Conservation (phyloP, 2,113 vertebrate genomes). For the Leucopsar rothschildi region DNA sequence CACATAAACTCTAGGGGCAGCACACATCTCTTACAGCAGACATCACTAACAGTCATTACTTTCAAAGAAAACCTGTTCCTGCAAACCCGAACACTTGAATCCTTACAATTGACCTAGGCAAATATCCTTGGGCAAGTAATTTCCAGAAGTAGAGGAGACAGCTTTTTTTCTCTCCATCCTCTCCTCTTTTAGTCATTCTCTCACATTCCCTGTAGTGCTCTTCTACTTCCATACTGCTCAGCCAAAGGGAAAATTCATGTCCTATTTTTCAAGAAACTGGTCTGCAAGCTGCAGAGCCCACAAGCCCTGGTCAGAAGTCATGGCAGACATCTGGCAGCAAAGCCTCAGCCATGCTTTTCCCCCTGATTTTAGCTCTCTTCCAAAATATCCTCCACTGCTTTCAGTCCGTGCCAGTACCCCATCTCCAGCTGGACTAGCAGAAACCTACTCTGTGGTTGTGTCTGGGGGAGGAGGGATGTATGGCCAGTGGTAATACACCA, state of each 20-base stretch:
- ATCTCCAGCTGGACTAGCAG: neutral
- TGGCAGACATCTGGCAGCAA: neutral
- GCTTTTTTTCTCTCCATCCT: neutral
- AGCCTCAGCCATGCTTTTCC: neutral
- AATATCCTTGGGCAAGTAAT: neutral
- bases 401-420: neutral
- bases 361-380: neutral
- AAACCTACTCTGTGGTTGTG: neutral
- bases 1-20: neutral
- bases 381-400: neutral
- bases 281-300: neutral
- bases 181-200: neutral
- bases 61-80: neutral
- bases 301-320: neutral
- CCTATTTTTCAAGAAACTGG: neutral
- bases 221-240: neutral
- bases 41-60: neutral
- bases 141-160: neutral
- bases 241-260: neutral
- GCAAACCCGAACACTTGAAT: neutral
- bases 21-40: neutral
- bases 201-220: neutral
- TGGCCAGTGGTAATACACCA: neutral
- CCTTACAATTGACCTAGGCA: neutral
- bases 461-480: accelerated